Evolutionary conservation across 1,140 invertebrate genomes (phyloP).

Genomic region (fruit fly (Drosophila melanogaster)): DNA sequence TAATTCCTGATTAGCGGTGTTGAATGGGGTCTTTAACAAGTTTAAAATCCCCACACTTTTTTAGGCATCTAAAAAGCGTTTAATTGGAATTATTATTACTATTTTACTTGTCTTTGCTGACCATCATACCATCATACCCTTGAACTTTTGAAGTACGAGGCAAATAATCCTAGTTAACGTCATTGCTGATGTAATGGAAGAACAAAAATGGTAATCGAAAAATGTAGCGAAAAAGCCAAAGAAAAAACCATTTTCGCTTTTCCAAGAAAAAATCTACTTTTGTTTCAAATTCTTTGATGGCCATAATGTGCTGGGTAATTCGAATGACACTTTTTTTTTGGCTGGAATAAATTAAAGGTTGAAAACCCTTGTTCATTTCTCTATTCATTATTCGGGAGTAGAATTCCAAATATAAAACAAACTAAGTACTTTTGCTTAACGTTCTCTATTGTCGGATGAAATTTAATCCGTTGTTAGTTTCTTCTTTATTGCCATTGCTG

Average conservation of each 20-base stretch:
- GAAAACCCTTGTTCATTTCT: neutral
- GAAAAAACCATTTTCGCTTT: neutral
- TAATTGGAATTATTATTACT: neutral
- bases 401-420: neutral
- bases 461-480: neutral
- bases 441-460: neutral
- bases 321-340: neutral
- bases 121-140: neutral
- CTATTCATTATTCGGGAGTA: neutral
- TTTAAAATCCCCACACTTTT: no score
- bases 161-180: neutral
- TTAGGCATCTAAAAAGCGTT: no score
- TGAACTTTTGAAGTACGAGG: neutral
- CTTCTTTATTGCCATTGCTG: neutral
- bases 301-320: neutral
- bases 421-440: neutral
- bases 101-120: neutral
- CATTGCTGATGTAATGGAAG: neutral
- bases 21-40: no score
- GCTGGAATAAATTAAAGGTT: neutral
- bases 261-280: neutral
- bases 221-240: neutral
- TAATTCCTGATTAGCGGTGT: no score
- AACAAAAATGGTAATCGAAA: neutral
- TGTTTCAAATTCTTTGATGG: neutral